Base-by-base conservation (phyloP, 2,888 invertebrate genomes). In the Anorthoa munda region DNA sequence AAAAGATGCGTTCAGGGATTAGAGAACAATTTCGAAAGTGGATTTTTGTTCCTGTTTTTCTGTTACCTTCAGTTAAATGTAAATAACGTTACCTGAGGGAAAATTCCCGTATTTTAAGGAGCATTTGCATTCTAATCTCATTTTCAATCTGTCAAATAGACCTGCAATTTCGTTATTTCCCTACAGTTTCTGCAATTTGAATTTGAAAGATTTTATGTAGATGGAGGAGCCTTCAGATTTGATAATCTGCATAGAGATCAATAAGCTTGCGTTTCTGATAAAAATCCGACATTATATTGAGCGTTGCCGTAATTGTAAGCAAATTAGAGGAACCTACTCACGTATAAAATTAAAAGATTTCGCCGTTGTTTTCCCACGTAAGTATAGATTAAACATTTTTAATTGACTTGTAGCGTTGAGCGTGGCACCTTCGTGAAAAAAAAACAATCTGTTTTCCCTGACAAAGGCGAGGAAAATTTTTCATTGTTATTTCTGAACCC, bases 371-470 rank as follows among this genome's bases (percentile, higher is more conserved):
- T 48, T 11, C 15, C 66, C 64, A 64, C 60, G 72, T 50, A 45
- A 55, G 39, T 56, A 13, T 18, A 55, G 9, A 71, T 7, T 48
- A 51, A 72, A 65, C 53, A 23, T 51, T 82, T 74, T 75, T 72
- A 82, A 84, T 84, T 75, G 60, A 71, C 59, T 48, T 18, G 12
- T 15, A 17, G 60, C 53, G 46, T 17, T 45, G n/a, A n/a, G 26
- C 50, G 13, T 7, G 18, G 65, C 67, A 21, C 50, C 7, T 13
- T 18, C 23, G 31, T 48, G 5, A 68, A 51, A 56, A 50, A 23
- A 31, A 56, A 50, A 45, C 17, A 23, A 11, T 17, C 26, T 59
- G 50, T 53, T 76, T 56, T 53, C 4, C 21, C 59, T 45, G 1
- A 26, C 31, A 7, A 11, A 50, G 56, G 23, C 11, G 12, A 56